Evolutionary conservation across 1,140 invertebrate species (phyloP), one percentile per base, ranked within the genome.

Genomic region (Sipha flava): DNA sequence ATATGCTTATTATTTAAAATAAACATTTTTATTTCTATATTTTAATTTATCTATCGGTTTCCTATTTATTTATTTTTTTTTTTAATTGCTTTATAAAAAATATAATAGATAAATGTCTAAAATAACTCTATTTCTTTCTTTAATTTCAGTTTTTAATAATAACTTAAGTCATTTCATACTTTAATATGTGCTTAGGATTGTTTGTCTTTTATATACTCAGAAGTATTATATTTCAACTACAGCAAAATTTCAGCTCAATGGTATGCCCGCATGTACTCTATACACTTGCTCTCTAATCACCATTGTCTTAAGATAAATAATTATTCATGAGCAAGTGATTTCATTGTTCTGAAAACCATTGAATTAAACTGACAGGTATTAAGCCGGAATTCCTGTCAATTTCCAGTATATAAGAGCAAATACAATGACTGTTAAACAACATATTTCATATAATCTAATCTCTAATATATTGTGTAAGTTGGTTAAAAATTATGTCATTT

Each of bases 271-370:
- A 23, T 57, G 34, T 31, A 29, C n/a, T n/a, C n/a, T n/a, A n/a
- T n/a, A n/a, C n/a, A n/a, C 14, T 34, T 47, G 16, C 7, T 45
- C 43, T 70, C 16, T 9, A 26, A 26, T 68, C 26, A 31, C 34
- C 72, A 79, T 81, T 59, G 57, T 75, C 66, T 81, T 70, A 70
- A 64, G 7, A 57, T 77, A 59, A 77, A 77, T 37, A 77, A 77
- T 77, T 43, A 77, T 40, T 57, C 3, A 26, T 43, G 3, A 77
- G 10, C 52, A 77, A 59, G 6, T 77, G 2, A n/a, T 7, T 54
- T 29, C 52, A 57, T 77, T 77, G 73, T 77, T 77, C 47, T 77
- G 52, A 59, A 16, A 77, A 77, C 52, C 21, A 77, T 77, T 77
- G 52, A 77, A 59, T 37, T 57, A 49, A 40, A 18, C 45, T 47